phyloP scores from a whole-genome alignment of 2,113 vertebrate genomes.

The Toxotes jaculatrix region DNA sequence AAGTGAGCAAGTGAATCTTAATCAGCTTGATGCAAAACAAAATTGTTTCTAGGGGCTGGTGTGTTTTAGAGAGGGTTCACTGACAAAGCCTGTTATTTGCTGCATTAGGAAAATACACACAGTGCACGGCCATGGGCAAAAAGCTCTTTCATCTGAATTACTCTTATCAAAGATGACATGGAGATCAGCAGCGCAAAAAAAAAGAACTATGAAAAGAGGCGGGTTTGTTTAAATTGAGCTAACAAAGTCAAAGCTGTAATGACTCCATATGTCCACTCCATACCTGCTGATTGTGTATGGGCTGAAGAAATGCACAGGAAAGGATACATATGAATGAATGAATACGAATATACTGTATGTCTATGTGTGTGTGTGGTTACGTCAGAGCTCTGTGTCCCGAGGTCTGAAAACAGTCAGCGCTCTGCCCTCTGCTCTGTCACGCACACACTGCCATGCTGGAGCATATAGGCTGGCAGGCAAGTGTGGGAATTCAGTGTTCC shows the following conservation, averaged over 20 bases:
- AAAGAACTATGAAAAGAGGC: conserved; percentile 3
- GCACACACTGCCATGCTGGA: conserved; percentile 38
- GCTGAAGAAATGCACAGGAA: not conserved
- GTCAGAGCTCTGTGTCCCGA: conserved; percentile 24
- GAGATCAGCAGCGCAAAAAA: not conserved
- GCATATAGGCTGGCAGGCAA: conserved; percentile 43
- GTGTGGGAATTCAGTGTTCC: conserved; percentile 68
- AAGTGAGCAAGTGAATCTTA: not conserved
- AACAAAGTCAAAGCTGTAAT: conserved; percentile 7
- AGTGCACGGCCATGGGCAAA: not conserved
- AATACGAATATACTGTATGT: not conserved
- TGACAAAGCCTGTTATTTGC: not conserved
- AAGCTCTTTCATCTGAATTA: conserved; percentile 30
- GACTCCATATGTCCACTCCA: not conserved
- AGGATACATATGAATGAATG: not conserved
- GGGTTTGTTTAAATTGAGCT: conserved; percentile 11
- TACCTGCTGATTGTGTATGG: not conserved
- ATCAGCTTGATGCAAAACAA: conserved; percentile 22
- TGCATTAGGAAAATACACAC: not conserved
- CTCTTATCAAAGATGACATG: conserved; percentile 23
- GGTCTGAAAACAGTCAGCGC: conserved; percentile 21
- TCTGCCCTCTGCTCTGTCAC: conserved; percentile 31
- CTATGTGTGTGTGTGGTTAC: conserved; percentile 7
- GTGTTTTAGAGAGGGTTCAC: not conserved
- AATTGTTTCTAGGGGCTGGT: conserved; percentile 2